Conservation (phyloP, 2,113 vertebrate genomes). For the Malurus elegans region DNA sequence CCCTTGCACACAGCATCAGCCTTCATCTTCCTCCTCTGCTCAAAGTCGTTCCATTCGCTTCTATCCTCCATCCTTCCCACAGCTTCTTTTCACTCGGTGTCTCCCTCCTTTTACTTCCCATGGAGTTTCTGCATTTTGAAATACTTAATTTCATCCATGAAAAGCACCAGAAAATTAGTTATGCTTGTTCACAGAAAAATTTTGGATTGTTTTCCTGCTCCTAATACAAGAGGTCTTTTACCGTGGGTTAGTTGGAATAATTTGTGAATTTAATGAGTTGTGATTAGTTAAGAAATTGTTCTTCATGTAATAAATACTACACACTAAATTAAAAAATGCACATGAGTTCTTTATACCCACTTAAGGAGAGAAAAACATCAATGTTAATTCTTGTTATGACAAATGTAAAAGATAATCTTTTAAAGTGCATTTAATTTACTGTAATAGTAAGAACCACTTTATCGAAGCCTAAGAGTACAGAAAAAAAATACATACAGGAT, state of each 20-base stretch:
- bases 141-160: constrained; percentile 16
- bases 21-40: neutral
- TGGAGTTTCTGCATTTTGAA: neutral
- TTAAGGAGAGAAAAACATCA: constrained; percentile 62
- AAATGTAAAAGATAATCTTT: constrained; percentile 74
- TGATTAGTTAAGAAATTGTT: constrained; percentile 68
- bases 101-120: neutral
- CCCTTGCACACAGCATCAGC: neutral
- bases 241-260: constrained; percentile 62
- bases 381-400: constrained; percentile 74
- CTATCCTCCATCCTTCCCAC: neutral
- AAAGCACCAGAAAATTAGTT: constrained; percentile 36
- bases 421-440: constrained; percentile 72
- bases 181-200: constrained; percentile 5
- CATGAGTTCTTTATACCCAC: constrained; percentile 63
- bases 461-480: constrained; percentile 54
- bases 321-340: constrained; percentile 72
- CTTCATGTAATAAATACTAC: constrained; percentile 65
- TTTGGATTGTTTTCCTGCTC: constrained; percentile 13
- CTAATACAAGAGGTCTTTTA: constrained; percentile 46
- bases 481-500: constrained; percentile 60
- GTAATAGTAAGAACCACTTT: constrained; percentile 61
- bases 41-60: neutral
- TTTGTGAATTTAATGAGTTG: constrained; percentile 69
- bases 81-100: neutral